Base-by-base conservation (phyloP, 2,113 vertebrate species). In the Ochotona curzoniae region DNA sequence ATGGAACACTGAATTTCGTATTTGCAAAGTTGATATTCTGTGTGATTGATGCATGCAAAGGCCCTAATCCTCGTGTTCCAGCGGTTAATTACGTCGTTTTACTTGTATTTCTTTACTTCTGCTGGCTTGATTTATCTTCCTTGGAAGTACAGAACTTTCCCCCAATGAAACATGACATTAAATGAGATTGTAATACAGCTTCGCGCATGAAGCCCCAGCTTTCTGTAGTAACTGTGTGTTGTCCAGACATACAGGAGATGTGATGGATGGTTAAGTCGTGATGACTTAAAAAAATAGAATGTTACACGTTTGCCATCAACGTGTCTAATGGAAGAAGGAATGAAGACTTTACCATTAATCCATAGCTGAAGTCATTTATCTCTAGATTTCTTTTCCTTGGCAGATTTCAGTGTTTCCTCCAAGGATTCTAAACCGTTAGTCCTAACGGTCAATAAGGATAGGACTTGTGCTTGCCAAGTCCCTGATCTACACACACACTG, bases 111-210 rank as follows among this genome's bases (percentile, higher is more conserved):
- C 13, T 76, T 64, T 69, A 70, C 23, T 85, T 90, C 78, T 85
- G 78, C 49, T 85, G 12, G 5, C 20, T 75, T 81, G 49, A 85
- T 13, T 66, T 75, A 60, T 51, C 30, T 70, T 76, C 18, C 30
- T 74, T 84, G 38, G 80, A 18, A 64, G 1, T 83, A 85, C 44
- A 32, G 64, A 79, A 88, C 85, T 61, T 23, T 21, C 1, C 8
- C 84, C 23, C 14, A 89, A 73, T 76, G 90, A 93, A 69, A 73
- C 73, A 18, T 87, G 38, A 92, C 87, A 81, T 74, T 73, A 94
- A 81, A 61, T 66, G 64, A 82, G 23, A 13, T 23, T 10, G n/a
- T 90, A 84, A 51, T 20, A 84, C 12, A 83, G 7, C 21, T 66
- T 51, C 6, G 14, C 0, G 20, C 23, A 47, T 67, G 47, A 51